Base-by-base conservation (phyloP, 2,113 vertebrate genomes). In the Cebidichthys violaceus region DNA sequence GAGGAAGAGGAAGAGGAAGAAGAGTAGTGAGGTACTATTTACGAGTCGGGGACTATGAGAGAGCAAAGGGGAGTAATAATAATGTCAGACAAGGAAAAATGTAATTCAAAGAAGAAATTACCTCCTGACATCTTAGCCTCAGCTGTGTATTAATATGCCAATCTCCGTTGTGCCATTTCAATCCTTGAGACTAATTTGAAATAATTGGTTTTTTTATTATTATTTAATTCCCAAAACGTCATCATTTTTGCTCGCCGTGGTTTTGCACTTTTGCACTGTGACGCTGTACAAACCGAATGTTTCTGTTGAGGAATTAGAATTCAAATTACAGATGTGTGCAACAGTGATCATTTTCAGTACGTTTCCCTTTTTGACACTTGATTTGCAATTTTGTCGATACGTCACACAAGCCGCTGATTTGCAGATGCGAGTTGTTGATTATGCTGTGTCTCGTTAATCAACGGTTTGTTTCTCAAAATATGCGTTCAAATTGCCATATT, bases 31-130 rank as follows among this genome's bases (percentile, higher is more conserved):
- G 43, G 45, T 54, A 24, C n/a, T 61, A 24, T 76, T 81, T 45
- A 72, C 66, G 50, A 76, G 33, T 22, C 7, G 37, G 72, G 60
- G 50, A 68, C 33, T 52, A 24, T 77, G 60, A 75, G 24, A 47
- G 79, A 35, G 45, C 47, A 87, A 72, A 75, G 67, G 55, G 59
- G 59, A 27, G 41, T 47, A 60, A 64, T 77, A 81, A 77, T 84
- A 70, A 87, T 66, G 66, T 81, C 66, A 62, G 70, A 71, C 45
- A 45, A 76, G 57, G 52, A 76, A 70, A 64, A 69, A 24, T 82
- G 67, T 61, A 74, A 88, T 89, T 76, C 13, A 66, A 72, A 70
- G 37, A 67, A 27, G 64, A 82, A 84, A 82, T 87, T 72, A 77
- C 75, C 50, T 77, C 82, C 82, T 79, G 60, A 86, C 62, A 62